Evolutionary conservation across 2,797 vertebrate genomes (phyloP).

Genomic region (Phrynocephalus forsythii): DNA sequence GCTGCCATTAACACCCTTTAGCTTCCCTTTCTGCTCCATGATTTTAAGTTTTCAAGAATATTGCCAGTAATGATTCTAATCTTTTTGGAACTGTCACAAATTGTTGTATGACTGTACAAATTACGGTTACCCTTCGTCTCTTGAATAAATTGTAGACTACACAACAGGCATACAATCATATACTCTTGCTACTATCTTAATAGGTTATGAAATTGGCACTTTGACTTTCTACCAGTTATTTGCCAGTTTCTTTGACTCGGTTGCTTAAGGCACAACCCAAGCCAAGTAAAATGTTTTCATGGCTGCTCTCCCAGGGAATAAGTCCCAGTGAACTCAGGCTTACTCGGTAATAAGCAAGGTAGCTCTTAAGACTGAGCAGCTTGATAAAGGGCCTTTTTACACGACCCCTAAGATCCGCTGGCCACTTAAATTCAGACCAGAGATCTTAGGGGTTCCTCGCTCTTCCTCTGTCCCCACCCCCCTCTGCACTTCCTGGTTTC

Average conservation of each 20-base stretch:
- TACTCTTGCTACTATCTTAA: not conserved
- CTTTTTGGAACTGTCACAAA: not conserved
- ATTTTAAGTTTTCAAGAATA: not conserved
- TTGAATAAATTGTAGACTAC: not conserved
- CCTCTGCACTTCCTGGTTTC: no score
- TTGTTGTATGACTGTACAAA: not conserved
- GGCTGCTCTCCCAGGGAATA: not conserved
- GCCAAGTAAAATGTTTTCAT: no score
- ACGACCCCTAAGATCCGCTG: no score
- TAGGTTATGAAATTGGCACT: not conserved
- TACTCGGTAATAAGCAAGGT: no score
- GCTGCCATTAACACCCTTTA: not conserved
- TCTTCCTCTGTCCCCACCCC: no score
- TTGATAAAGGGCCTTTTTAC: no score
- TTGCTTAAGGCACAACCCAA: not conserved
- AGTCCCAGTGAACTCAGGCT: no score
- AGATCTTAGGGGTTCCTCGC: no score
- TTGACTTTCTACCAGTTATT: not conserved
- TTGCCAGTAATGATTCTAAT: not conserved
- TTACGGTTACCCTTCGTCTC: not conserved
- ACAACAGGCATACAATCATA: not conserved
- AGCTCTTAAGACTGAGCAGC: no score
- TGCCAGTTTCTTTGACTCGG: no score
- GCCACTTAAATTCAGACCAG: no score
- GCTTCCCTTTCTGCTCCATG: not conserved